Percentiles rank a stretch among this genome's conserved stretches.
phyloP scores from a whole-genome alignment of 1,140 invertebrate species.

The Arctopsyche grandis region DNA sequence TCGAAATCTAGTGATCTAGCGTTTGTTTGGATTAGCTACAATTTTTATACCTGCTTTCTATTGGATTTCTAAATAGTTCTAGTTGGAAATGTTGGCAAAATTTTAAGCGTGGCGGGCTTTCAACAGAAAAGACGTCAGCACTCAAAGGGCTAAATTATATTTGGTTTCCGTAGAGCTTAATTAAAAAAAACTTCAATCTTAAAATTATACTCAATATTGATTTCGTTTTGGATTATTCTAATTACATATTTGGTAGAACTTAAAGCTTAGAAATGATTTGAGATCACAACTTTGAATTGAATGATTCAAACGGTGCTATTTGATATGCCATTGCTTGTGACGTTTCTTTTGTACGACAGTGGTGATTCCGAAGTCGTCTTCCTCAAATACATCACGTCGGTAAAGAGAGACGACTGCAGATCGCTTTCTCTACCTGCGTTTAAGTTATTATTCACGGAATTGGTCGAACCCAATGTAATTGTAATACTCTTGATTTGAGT shows the following conservation, averaged over 20 bases:
- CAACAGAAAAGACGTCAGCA: too few relatives aligned
- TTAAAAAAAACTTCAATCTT: too few relatives aligned
- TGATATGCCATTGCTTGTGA: conserved; percentile 49
- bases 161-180: too few relatives aligned
- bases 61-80: too few relatives aligned
- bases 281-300: not conserved
- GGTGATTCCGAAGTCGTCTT: conserved; percentile 48
- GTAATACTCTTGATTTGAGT: conserved; percentile 54
- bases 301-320: conserved; percentile 48
- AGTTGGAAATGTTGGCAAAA: too few relatives aligned
- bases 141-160: too few relatives aligned
- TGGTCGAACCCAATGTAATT: conserved; percentile 49
- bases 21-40: too few relatives aligned
- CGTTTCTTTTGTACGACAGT: conserved; percentile 30
- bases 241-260: not conserved
- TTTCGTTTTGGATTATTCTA: too few relatives aligned
- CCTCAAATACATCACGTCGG: conserved; percentile 33
- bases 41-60: too few relatives aligned
- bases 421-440: conserved; percentile 39
- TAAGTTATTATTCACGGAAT: conserved; percentile 46
- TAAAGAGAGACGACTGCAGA: conserved; percentile 25
- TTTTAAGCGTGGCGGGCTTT: too few relatives aligned
- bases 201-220: too few relatives aligned
- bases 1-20: too few relatives aligned
- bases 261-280: not conserved